Evolutionary conservation across 2,888 invertebrate species (phyloP).

Genomic region (Ophraella communa): DNA sequence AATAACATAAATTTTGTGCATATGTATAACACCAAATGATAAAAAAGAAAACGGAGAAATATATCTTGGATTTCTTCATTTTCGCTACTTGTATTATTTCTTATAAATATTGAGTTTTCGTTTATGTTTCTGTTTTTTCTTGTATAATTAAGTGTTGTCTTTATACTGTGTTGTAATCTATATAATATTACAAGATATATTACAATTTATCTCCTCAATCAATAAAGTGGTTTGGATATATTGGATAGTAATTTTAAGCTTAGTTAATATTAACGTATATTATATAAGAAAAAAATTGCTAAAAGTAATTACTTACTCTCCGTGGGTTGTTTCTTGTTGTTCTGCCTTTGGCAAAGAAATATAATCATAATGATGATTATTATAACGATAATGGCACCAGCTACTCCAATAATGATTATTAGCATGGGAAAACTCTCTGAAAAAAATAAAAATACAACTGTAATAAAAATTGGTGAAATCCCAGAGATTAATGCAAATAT

Average conservation of each 20-base stretch:
- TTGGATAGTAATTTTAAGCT: too few relatives aligned
- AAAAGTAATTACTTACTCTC: conserved; percentile 54
- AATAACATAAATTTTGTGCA: conserved; percentile 8
- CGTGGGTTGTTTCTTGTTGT: conserved; percentile 64
- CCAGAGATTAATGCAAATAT: too few relatives aligned
- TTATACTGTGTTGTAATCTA: neutral
- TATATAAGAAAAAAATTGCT: too few relatives aligned
- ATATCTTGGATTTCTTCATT: too few relatives aligned
- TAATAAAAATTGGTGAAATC: too few relatives aligned
- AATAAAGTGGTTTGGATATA: too few relatives aligned
- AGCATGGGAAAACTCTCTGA: conserved; percentile 79
- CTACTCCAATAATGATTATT: conserved; percentile 83
- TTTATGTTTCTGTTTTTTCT: too few relatives aligned
- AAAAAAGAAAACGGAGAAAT: neutral
- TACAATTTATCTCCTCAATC: neutral
- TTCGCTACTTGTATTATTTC: too few relatives aligned
- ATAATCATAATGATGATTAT: conserved; percentile 85
- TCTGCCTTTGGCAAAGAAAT: conserved; percentile 77
- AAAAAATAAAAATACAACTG: conserved; percentile 49
- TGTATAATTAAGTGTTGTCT: neutral
- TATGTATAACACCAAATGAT: neutral
- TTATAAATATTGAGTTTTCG: too few relatives aligned
- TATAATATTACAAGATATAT: neutral
- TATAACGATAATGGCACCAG: conserved; percentile 86
- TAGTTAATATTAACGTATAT: too few relatives aligned